A percentile compares a stretch with the other conserved stretches of the same genome.
phyloP scores from a whole-genome alignment of 2,888 invertebrate species.

The Augochlorella aurata region DNA sequence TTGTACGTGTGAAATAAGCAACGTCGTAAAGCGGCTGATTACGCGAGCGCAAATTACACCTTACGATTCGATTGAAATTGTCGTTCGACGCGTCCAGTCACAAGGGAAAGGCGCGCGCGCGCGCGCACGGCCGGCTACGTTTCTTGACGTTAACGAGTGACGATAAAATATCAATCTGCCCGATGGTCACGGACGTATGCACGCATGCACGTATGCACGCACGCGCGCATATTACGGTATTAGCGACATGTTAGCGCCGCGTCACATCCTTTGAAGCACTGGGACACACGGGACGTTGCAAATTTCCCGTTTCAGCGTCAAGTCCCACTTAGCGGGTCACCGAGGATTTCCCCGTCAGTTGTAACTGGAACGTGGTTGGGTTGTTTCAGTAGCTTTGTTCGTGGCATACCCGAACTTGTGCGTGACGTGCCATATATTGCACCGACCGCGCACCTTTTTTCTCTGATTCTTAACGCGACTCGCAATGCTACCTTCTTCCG shows the following conservation, averaged over 20 bases:
- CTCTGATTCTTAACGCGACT: neutral
- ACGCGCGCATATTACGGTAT: slow-evolving; percentile 22
- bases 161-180: slow-evolving; percentile 49
- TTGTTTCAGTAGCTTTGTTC: slow-evolving; percentile 31
- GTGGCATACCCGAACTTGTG: slow-evolving; percentile 25
- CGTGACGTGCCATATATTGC: slow-evolving; percentile 34
- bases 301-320: slow-evolving; percentile 69
- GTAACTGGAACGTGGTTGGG: slow-evolving; percentile 47
- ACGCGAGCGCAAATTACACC: slow-evolving; percentile 27
- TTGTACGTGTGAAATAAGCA: slow-evolving; percentile 9
- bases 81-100: neutral
- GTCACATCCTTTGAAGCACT: slow-evolving; percentile 29
- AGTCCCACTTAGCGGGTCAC: slow-evolving; percentile 68
- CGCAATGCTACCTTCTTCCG: too few species aligned
- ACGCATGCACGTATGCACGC: neutral
- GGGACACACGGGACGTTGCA: slow-evolving; percentile 65
- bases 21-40: slow-evolving; percentile 16
- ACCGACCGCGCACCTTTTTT: neutral
- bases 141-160: slow-evolving; percentile 41
- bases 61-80: slow-evolving; percentile 27
- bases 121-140: slow-evolving; percentile 6
- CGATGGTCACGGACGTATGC: slow-evolving; percentile 21
- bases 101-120: slow-evolving; percentile 12
- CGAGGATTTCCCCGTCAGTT: slow-evolving; percentile 67
- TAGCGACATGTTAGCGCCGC: slow-evolving; percentile 47